A percentile compares a stretch with the other conserved stretches of the same genome.
Evolutionary conservation across 2,888 invertebrate genomes (phyloP).

Genomic region (Pyrocoelia pectoralis): DNA sequence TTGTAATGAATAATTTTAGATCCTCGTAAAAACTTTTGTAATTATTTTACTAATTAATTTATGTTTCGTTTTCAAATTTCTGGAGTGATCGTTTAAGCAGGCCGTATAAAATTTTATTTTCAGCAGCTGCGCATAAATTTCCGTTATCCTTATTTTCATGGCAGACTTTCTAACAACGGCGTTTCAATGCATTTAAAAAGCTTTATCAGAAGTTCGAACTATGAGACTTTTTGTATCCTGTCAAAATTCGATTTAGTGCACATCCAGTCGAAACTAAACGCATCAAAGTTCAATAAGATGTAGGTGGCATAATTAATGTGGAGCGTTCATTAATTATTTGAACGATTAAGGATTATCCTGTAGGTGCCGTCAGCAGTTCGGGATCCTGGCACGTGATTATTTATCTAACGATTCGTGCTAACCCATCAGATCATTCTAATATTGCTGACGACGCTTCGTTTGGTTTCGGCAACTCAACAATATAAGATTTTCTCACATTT

Average conservation of each 20-base stretch:
- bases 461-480: slow-evolving; percentile 22
- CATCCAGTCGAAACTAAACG: not conserved
- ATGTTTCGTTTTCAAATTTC: not conserved
- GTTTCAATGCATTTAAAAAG: slow-evolving; percentile 28
- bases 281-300: not conserved
- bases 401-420: slow-evolving; percentile 32
- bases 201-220: slow-evolving; percentile 19
- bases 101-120: not conserved
- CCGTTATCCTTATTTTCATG: slow-evolving; percentile 14
- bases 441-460: slow-evolving; percentile 28
- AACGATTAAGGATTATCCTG: slow-evolving; percentile 19
- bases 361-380: slow-evolving; percentile 29
- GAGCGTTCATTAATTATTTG: slow-evolving; percentile 23
- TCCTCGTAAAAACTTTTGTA: no score
- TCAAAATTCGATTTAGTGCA: not conserved
- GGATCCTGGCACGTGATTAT: slow-evolving; percentile 22
- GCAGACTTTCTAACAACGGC: slow-evolving; percentile 11
- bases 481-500: slow-evolving; percentile 21
- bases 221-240: not conserved
- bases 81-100: not conserved
- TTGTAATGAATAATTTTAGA: no score
- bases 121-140: slow-evolving; percentile 17
- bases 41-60: not conserved
- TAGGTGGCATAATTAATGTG: slow-evolving; percentile 13
- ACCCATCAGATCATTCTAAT: slow-evolving; percentile 31